These are phyloP conservation scores for Limosa lapponica DNA, from an alignment of 2,797 vertebrate genomes.

Conservation along the genomic window DNA sequence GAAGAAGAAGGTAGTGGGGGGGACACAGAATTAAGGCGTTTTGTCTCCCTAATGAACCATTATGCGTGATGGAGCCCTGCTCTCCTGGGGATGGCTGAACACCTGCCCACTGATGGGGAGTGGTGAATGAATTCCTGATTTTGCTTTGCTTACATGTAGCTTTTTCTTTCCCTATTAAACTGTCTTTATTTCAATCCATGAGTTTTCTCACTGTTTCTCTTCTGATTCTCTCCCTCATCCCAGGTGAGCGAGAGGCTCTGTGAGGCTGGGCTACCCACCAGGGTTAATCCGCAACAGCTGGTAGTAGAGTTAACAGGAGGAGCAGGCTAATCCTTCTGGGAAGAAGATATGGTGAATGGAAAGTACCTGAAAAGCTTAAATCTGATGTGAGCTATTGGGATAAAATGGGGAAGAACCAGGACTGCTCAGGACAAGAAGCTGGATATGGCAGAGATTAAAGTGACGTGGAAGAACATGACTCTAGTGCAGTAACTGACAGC, in stretches of 20 bases:
- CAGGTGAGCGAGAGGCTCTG: rapidly evolving
- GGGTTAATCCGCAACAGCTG: background rate
- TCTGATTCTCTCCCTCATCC: background rate
- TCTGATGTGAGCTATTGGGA: background rate
- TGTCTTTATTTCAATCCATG: background rate
- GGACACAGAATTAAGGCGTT: rapidly evolving
- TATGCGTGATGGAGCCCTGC: rapidly evolving
- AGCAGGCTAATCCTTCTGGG: background rate
- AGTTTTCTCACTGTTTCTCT: background rate
- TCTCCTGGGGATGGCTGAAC: background rate
- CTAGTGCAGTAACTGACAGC: background rate
- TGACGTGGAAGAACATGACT: background rate
- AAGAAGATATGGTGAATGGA: background rate
- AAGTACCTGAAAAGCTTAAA: background rate
- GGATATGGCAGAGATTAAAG: background rate
- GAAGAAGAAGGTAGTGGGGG: background rate
- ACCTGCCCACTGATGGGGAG: background rate
- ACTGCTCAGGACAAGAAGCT: background rate
- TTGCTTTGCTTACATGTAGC: background rate
- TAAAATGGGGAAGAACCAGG: background rate
- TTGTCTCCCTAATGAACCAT: background rate
- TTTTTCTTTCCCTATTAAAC: background rate
- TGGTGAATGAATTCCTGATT: background rate
- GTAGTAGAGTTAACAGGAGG: background rate
- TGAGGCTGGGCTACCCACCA: background rate